Percentiles rank a stretch among this genome's conserved stretches.
These are phyloP conservation scores for Seira musarum DNA, from an alignment of 2,888 invertebrate genomes.

Conservation along the genomic window DNA sequence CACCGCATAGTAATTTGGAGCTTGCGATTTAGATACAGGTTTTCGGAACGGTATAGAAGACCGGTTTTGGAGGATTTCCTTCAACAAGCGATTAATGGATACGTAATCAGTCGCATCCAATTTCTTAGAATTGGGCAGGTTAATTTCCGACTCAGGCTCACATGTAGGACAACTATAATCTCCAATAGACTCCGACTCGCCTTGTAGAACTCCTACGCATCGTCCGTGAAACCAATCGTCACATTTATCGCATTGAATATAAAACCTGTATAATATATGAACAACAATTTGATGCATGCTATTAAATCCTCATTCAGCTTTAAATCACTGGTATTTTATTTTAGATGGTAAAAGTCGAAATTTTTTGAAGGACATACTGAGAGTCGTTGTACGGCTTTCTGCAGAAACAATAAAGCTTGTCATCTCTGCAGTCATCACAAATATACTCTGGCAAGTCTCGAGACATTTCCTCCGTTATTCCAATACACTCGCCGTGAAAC, in stretches of 20 bases:
- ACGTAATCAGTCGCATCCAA: conserved; percentile 86
- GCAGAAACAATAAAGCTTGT: conserved; percentile 96
- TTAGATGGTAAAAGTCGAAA: neutral
- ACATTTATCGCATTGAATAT: conserved; percentile 98
- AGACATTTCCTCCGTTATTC: conserved; percentile 92
- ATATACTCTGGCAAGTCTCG: conserved; percentile 92
- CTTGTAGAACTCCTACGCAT: conserved; percentile 95
- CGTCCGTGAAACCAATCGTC: conserved; percentile 99
- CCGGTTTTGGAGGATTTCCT: conserved; percentile 93
- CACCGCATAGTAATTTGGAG: conserved; percentile 96
- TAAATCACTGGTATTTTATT: conserved; percentile 13
- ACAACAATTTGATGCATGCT: too few relatives aligned
- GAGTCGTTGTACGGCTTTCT: conserved; percentile 97
- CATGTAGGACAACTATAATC: conserved; percentile 98
- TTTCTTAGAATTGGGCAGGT: conserved; percentile 91
- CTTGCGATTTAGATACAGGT: conserved; percentile 96
- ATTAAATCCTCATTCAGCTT: neutral
- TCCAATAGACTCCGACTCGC: conserved; percentile 95
- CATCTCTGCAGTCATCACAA: conserved; percentile 89
- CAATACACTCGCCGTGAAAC: conserved; percentile 98
- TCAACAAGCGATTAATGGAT: conserved; percentile 87
- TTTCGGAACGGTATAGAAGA: conserved; percentile 99
- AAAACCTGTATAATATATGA: conserved; percentile 81
- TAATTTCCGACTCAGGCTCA: conserved; percentile 89
- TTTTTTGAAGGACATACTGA: conserved; percentile 87